Percentiles rank a stretch among this genome's conserved stretches.
Conservation (phyloP, 2,113 vertebrate genomes). For the Alligator mississippiensis region DNA sequence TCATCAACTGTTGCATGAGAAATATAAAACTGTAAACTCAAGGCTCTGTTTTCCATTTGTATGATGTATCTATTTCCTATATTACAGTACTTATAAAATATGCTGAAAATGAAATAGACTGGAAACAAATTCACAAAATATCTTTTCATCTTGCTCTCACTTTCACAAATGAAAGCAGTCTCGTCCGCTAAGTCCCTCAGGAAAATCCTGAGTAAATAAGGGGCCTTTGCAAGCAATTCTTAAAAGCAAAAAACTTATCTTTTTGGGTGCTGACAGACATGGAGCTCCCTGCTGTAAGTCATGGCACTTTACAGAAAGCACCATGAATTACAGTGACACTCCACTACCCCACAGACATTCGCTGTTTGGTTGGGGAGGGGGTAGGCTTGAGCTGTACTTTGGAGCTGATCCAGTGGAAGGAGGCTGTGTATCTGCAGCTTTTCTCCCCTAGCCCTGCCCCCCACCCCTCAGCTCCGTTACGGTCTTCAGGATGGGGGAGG, state of each 20-base stretch:
- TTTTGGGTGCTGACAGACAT: not conserved
- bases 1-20: not conserved
- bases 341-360: too few species aligned
- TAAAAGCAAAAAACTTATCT: not conserved
- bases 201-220: not conserved
- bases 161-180: not conserved
- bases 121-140: not conserved
- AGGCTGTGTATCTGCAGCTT: too few species aligned
- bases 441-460: too few species aligned
- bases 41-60: not conserved
- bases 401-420: too few species aligned
- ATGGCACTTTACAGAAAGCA: too few species aligned
- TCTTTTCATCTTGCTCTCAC: not conserved
- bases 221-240: not conserved
- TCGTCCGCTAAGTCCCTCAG: not conserved
- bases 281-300: too few species aligned
- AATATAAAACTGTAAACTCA: not conserved
- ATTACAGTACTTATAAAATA: not conserved
- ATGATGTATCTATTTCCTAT: not conserved
- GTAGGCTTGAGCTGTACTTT: too few species aligned
- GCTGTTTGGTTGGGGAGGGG: too few species aligned
- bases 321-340: too few species aligned
- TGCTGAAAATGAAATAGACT: not conserved
- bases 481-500: too few species aligned
- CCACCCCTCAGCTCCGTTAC: too few species aligned